phyloP scores from a whole-genome alignment of 2,113 vertebrate genomes.

The Erythrocebus patas region DNA sequence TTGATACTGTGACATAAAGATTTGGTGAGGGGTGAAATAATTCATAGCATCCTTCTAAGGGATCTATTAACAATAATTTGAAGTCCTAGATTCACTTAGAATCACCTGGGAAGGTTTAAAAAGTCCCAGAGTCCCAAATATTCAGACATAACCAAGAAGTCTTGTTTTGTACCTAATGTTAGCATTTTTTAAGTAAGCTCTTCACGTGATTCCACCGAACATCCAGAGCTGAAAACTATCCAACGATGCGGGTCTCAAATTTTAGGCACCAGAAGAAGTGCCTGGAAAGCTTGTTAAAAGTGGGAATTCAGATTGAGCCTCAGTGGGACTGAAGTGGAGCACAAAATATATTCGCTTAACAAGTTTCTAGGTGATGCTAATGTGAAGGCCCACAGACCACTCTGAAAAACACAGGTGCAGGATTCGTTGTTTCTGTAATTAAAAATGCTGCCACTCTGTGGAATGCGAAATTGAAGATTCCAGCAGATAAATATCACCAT shows the following conservation, averaged over 20 bases:
- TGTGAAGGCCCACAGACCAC: background rate
- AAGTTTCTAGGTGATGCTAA: background rate
- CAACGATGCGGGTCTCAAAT: background rate
- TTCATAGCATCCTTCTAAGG: background rate
- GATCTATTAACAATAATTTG: background rate
- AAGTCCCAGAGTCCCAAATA: background rate
- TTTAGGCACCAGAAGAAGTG: slow-evolving; percentile 7
- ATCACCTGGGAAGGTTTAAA: background rate
- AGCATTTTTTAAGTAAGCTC: background rate
- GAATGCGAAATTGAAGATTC: background rate
- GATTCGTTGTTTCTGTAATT: background rate
- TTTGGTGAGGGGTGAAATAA: background rate
- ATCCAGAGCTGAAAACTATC: background rate
- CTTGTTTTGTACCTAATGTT: background rate
- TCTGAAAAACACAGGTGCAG: background rate
- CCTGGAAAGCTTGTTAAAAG: slow-evolving; percentile 5
- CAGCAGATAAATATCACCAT: background rate
- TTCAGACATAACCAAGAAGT: background rate
- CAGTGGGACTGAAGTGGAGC: background rate
- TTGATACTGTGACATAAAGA: background rate
- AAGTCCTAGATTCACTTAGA: background rate
- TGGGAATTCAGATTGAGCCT: background rate
- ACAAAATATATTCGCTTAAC: background rate
- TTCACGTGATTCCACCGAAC: background rate
- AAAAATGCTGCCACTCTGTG: background rate